Conservation (phyloP, 2,113 vertebrate genomes). For the Stictonetta naevosa region DNA sequence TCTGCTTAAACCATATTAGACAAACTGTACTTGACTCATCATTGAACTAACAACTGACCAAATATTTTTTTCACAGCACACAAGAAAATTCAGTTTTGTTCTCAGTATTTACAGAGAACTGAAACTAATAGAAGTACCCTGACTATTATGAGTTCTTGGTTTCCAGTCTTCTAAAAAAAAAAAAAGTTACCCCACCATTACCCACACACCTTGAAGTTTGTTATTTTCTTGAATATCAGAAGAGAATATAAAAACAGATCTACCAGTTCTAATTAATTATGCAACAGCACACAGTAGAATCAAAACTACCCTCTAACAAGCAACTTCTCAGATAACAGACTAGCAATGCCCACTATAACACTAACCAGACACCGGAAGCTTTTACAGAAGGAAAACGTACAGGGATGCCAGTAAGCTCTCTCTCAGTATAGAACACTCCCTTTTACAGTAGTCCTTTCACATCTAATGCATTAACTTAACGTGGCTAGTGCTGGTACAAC, state of each 20-base stretch:
- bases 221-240: not conserved
- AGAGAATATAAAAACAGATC: not conserved
- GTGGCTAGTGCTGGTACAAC: not conserved
- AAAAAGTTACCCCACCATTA: not conserved
- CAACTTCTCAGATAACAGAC: not conserved
- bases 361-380: not conserved
- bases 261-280: not conserved
- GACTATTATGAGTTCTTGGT: not conserved
- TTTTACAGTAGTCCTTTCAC: not conserved
- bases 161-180: too few species aligned
- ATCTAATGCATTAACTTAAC: not conserved
- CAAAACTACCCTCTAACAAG: not conserved
- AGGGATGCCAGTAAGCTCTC: not conserved
- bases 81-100: not conserved
- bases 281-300: not conserved
- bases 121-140: not conserved
- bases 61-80: not conserved
- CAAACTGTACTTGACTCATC: not conserved
- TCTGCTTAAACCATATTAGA: not conserved
- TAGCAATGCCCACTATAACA: not conserved
- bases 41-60: not conserved
- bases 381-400: slow-evolving; percentile 20
- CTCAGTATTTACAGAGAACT: not conserved
- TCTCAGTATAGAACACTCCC: not conserved
- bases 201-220: not conserved